A percentile compares a stretch with the other conserved stretches of the same genome.
phyloP scores from a whole-genome alignment of 2,888 invertebrate genomes.

The Saturnia pavonia region DNA sequence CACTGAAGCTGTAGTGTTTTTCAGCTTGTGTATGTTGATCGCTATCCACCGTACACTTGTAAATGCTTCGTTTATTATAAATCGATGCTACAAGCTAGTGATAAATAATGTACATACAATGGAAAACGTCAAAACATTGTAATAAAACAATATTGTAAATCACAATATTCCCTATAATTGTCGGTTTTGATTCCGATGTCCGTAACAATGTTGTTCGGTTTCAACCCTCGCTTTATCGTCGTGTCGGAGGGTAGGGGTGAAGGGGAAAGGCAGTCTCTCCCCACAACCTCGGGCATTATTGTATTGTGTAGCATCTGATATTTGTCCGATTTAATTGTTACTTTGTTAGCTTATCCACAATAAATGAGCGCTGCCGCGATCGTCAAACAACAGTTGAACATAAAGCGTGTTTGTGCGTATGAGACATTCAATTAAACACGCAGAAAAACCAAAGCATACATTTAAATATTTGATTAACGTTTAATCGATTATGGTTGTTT shows the following conservation, averaged over 20 bases:
- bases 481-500: too few species aligned
- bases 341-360: neutral
- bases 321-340: neutral
- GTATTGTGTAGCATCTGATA: neutral
- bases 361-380: too few species aligned
- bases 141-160: neutral
- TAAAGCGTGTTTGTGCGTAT: too few species aligned
- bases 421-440: too few species aligned
- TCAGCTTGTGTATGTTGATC: too few species aligned
- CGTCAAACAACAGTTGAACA: too few species aligned
- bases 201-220: neutral
- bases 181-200: neutral
- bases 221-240: neutral
- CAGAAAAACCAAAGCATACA: too few species aligned
- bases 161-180: conserved; percentile 9
- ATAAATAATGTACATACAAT: neutral
- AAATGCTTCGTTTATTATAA: neutral
- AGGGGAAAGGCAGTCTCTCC: neutral
- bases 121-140: neutral
- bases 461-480: too few species aligned
- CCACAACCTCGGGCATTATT: neutral
- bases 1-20: too few species aligned
- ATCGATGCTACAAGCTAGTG: neutral
- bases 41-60: too few species aligned
- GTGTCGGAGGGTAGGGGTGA: neutral